Evolutionary conservation across 2,888 invertebrate species (phyloP).

Genomic region (Callyntrura guangdongensis): DNA sequence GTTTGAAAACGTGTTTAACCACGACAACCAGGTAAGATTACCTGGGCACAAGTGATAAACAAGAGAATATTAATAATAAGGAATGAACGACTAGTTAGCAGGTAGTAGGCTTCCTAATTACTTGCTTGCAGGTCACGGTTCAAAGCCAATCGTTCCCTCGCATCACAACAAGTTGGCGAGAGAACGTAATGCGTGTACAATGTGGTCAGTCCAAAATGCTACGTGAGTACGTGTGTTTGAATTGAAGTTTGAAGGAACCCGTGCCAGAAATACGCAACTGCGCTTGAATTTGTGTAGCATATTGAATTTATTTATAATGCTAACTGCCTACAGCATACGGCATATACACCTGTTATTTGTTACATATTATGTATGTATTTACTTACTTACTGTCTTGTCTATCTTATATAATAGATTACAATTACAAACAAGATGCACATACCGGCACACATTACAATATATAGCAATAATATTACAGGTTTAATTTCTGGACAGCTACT

Average conservation of each 20-base stretch:
- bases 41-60: slow-evolving; percentile 28
- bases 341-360: too few species aligned
- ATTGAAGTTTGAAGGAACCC: slow-evolving; percentile 23
- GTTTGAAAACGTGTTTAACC: slow-evolving; percentile 2
- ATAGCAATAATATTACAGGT: too few species aligned
- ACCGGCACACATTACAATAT: too few species aligned
- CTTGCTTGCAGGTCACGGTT: slow-evolving; percentile 71
- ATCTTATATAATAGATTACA: too few species aligned
- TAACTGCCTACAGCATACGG: too few species aligned
- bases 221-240: too few species aligned
- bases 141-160: slow-evolving; percentile 70
- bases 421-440: too few species aligned
- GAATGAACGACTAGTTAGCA: not conserved
- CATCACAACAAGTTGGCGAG: slow-evolving; percentile 53
- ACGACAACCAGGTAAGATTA: slow-evolving; percentile 30
- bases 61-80: not conserved
- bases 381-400: too few species aligned
- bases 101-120: slow-evolving; percentile 64
- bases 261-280: not conserved
- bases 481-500: too few species aligned
- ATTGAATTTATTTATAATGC: too few species aligned
- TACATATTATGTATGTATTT: too few species aligned
- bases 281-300: not conserved
- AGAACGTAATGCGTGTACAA: slow-evolving; percentile 5
- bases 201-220: not conserved